Evolutionary conservation across 2,888 invertebrate species (phyloP).

Genomic region (Trichopoda pennipes): DNA sequence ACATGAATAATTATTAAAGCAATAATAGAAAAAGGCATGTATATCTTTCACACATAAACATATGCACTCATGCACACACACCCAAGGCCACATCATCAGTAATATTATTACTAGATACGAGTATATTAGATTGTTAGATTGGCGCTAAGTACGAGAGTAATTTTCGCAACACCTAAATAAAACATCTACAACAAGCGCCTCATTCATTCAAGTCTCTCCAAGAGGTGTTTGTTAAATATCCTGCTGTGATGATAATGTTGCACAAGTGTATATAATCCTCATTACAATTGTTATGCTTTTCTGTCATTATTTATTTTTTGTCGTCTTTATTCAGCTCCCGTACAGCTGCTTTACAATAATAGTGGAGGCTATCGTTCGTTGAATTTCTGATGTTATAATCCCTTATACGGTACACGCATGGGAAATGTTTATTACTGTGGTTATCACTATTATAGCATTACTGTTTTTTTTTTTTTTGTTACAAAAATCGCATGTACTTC

Average conservation of each 20-base stretch:
- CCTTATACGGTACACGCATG: neutral
- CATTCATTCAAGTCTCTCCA: constrained; percentile 21
- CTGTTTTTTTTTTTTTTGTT: constrained; percentile 16
- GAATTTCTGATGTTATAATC: neutral
- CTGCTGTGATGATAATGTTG: constrained; percentile 59
- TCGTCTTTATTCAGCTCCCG: constrained; percentile 6
- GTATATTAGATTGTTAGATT: constrained; percentile 27
- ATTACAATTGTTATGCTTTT: constrained; percentile 42
- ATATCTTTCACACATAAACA: neutral
- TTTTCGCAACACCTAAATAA: constrained; percentile 17
- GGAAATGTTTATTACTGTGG: constrained; percentile 44
- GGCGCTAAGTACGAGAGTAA: constrained; percentile 1
- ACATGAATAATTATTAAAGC: constrained; percentile 53
- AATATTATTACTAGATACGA: constrained; percentile 45
- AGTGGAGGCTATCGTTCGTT: neutral
- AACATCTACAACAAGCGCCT: neutral
- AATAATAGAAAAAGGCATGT: constrained; percentile 20
- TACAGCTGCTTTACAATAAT: neutral
- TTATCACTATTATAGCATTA: constrained; percentile 30
- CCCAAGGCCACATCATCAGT: neutral
- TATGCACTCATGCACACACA: neutral
- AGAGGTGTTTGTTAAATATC: constrained; percentile 38
- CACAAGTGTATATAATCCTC: constrained; percentile 34
- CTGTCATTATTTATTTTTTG: constrained; percentile 29
- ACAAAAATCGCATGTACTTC: constrained; percentile 13